A percentile compares a stretch with the other conserved stretches of the same genome.
Evolutionary conservation across 2,888 invertebrate genomes (phyloP).

Genomic region (Spilarctia lutea): DNA sequence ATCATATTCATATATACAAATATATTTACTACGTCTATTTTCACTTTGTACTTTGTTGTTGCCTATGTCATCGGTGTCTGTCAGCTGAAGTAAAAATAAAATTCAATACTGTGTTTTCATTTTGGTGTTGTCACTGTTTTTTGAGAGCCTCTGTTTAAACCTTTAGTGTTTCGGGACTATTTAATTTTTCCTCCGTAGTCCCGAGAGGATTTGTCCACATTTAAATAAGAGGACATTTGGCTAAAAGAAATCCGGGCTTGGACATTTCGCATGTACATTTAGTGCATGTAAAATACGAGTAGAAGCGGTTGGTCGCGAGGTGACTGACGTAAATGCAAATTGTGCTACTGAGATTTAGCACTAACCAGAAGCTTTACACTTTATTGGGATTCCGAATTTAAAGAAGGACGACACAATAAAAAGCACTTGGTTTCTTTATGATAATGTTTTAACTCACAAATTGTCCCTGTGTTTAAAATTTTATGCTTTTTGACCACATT

Average conservation of each 20-base stretch:
- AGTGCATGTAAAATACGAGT: conserved; percentile 35
- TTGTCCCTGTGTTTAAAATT: not conserved
- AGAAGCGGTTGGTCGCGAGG: conserved; percentile 28
- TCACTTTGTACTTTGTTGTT: not conserved
- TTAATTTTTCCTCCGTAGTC: conserved; percentile 42
- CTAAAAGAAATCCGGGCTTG: conserved; percentile 47
- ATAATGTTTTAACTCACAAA: not conserved
- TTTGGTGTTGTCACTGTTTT: conserved; percentile 6
- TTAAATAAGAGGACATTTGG: conserved; percentile 52
- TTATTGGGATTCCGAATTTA: conserved; percentile 30
- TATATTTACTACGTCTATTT: not conserved
- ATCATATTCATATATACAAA: not conserved
- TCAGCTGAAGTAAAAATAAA: not conserved
- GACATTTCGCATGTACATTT: conserved; percentile 48
- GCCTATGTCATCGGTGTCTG: not conserved
- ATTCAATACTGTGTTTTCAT: not conserved
- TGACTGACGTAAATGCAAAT: conserved; percentile 47
- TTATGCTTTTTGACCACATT: not conserved
- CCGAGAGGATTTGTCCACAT: conserved; percentile 47
- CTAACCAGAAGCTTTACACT: conserved; percentile 21
- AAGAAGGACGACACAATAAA: conserved; percentile 13
- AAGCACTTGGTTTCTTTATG: not conserved
- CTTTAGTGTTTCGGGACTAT: conserved; percentile 30
- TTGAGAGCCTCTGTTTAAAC: conserved; percentile 19
- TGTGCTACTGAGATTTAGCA: conserved; percentile 32